Evolutionary conservation across 2,888 invertebrate genomes (phyloP), one percentile per base, ranked within the genome.

Genomic region (Troides aeacus): DNA sequence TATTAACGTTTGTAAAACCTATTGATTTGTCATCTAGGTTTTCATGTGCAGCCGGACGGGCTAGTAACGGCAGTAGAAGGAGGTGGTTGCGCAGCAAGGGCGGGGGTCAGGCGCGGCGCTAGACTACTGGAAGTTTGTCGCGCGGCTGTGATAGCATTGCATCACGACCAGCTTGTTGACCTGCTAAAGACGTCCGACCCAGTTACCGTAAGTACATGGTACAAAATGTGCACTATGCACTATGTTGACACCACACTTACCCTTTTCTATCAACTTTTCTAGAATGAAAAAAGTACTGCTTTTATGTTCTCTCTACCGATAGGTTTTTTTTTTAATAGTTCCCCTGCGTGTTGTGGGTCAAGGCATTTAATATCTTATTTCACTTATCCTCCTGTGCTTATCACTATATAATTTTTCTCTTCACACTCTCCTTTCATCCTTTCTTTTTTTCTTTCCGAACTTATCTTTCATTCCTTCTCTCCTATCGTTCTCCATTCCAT

Each of bases 91-190:
- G 96, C 96, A 46, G 95, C 95, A 89, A 94, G 95, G 70, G 97
- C 97, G 2, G 99, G 98, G n/a, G 93, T 99, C 62, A 92, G 97
- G 62, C 97, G 97, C 84, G 98, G 98, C 71, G 97, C 97, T 65
- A 94, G 98, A 21, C 93, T 99, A 74, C 97, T 99, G 2, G 98
- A 99, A 89, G 97, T 97, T 77, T 97, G 97, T 81, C 96, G 97
- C 84, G 96, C 97, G 30, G 97, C 97, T 46, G 97, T 98, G 42
- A 96, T 97, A 6, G 98, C 98, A 0, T 90, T 98, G 73, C 96
- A 95, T 50, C 97, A 98, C 88, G 97, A 98, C 83, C 97, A 97
- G 87, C 97, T 98, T 95, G 97, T 98, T 50, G 98, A 98, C 87
- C 91, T 98, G 75, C 92, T 99, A 71, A 97, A 98, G 89, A 98